These are phyloP conservation scores for Lutra lutra DNA, from an alignment of 2,797 vertebrate genomes.

Conservation along the genomic window DNA sequence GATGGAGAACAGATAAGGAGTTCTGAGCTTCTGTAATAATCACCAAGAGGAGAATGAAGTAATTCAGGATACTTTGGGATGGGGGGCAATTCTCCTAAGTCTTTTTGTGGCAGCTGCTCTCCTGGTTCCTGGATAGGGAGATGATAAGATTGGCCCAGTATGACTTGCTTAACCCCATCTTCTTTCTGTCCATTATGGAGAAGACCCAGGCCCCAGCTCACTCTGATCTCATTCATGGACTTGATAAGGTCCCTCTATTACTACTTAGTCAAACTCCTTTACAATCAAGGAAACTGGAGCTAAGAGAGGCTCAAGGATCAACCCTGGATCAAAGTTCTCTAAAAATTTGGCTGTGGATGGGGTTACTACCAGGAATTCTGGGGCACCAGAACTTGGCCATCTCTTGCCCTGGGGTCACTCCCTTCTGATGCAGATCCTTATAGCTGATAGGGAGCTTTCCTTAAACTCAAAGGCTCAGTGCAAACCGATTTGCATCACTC, in stretches of 20 bases:
- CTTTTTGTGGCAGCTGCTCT: not conserved
- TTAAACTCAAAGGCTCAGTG: not conserved
- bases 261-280: not conserved
- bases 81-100: not conserved
- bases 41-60: not conserved
- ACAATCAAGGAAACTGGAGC: not conserved
- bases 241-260: not conserved
- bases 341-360: not conserved
- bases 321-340: not conserved
- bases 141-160: not conserved
- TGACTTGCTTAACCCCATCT: not conserved
- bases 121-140: not conserved
- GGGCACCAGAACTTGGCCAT: not conserved
- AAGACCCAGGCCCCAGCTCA: not conserved
- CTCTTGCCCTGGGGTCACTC: not conserved
- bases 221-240: not conserved
- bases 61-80: not conserved
- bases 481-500: not conserved
- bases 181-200: not conserved
- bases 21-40: not conserved
- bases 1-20: not conserved
- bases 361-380: not conserved
- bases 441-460: not conserved
- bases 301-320: not conserved
- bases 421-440: not conserved